Base-by-base conservation (phyloP, 2,888 invertebrate species). In the Chrysodeixis includens region DNA sequence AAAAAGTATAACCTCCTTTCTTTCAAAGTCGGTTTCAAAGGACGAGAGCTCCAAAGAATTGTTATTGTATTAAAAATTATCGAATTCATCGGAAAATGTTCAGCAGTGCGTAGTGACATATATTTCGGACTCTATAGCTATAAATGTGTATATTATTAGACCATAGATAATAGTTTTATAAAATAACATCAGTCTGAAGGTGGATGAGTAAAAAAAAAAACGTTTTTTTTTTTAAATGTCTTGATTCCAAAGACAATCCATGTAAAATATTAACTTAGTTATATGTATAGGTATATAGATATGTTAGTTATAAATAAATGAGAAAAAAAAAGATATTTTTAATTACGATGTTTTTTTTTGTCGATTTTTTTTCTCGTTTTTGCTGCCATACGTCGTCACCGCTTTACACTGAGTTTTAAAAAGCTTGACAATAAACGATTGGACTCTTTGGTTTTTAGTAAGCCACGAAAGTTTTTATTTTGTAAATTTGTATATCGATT, bases 251-350 rank as follows among this genome's bases (percentile, higher is more conserved):
- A 83, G 81, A 78, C 79, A 67, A 81, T 82, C 79, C 81, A 83
- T 94, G 93, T 94, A 94, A 92, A 89, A 89, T 93, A 92, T 84
- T 91, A 93, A 82, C 81, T 76, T 92, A 90, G 81, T 60, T 74
- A 46, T 83, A 81, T 81, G 74, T 81, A 84, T 86, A 86, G 82
- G 89, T 88, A 90, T 89, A 26, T 26, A 26, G 26, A 26, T 26
- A 89, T 83, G 55, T 69, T 78, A 79, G 78, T 81, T 87, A 85
- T 77, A 86, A 86, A 87, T 83, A 87, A 88, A 85, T 90, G 90
- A 89, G 83, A 86, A 83, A 87, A 90, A 91, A 74, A 71, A 63
- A 90, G 90, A 94, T 93, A 93, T 94, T 94, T 86, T 93, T 94
- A 92, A 87, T 84, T 85, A 87, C 83, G 78, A 81, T 79, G 67